Base-by-base conservation (phyloP, 2,888 invertebrate species). In the Acanthopleura granulata region DNA sequence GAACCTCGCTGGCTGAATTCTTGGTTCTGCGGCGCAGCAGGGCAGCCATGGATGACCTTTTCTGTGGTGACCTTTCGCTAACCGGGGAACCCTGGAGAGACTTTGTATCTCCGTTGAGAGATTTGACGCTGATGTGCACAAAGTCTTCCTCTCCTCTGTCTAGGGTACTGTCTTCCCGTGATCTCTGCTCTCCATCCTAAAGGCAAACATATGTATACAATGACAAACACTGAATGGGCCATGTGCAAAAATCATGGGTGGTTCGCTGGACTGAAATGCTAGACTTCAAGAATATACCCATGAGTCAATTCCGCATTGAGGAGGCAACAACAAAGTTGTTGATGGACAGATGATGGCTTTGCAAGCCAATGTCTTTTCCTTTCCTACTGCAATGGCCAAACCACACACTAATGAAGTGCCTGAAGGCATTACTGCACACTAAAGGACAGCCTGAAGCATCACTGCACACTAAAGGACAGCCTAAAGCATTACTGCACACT, bases 61-160 rank as follows among this genome's bases (percentile, higher is more conserved):
- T 66, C 29, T 66, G 66, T 6, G 66, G 29, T 16, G 66, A 22
- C 29, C 25, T 66, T 14, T 66, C 66, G 22, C 16, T 27, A 27
- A 25, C 14, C 25, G 25, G 22, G 29, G 71, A 49, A 6, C 27
- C 71, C 27, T 49, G 18, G 18, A n/a, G n/a, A 12, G 14, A 18
- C 49, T 71, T 71, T n/a, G 50, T 40, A 11, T 71, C 71, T 9
- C 71, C 71, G 27, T 30, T 71, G 27, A 18, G 1, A 22, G 71
- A 49, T 70, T 80, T 81, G 57, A 83, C 62, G 72, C 78, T 81
- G 72, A 83, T 84, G 76, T 82, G 78, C 1, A 83, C 77, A 79
- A 80, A 84, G 12, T 82, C 83, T 51, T 80, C 81, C 22, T 76
- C 76, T 3, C 66, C 66, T 27, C 25, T 57, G n/a, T 57, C 57